phyloP scores from a whole-genome alignment of 2,797 vertebrate genomes.

The Sebastes steindachneri region DNA sequence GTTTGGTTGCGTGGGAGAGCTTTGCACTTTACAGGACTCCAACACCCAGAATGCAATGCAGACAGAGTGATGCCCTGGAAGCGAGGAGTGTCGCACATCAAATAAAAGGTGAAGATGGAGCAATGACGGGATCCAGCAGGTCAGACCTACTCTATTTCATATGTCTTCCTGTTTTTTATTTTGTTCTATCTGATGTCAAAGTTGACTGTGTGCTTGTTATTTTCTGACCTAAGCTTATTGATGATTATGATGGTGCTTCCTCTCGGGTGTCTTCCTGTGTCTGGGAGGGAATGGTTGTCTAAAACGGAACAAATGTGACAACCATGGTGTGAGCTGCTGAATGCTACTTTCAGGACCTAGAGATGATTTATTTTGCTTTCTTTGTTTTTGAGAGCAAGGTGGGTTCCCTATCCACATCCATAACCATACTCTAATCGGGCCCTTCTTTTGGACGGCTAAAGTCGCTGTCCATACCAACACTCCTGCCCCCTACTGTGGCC shows the following conservation, averaged over 20 bases:
- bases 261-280: constrained; percentile 77
- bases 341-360: constrained; percentile 79
- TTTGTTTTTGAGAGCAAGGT: constrained; percentile 82
- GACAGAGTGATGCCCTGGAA: constrained; percentile 84
- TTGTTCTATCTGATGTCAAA: constrained; percentile 82
- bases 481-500: constrained; percentile 54
- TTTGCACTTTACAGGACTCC: constrained; percentile 99
- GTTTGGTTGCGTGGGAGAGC: constrained; percentile 94
- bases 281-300: constrained; percentile 81
- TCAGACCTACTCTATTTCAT: constrained; percentile 99
- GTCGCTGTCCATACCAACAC: constrained; percentile 72
- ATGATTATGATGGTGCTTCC: constrained; percentile 75
- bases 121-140: constrained; percentile 97
- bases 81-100: constrained; percentile 89
- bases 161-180: constrained; percentile 89
- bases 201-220: constrained; percentile 91
- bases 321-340: constrained; percentile 77
- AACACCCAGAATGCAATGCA: constrained; percentile 83
- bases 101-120: constrained; percentile 93
- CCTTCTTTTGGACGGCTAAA: constrained; percentile 71
- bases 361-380: constrained; percentile 73
- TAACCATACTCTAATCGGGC: constrained; percentile 74
- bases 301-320: constrained; percentile 79
- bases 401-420: constrained; percentile 82
- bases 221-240: constrained; percentile 83